Evolutionary conservation across 2,797 vertebrate species (phyloP).

Genomic region (Brotogeris chrysoptera): DNA sequence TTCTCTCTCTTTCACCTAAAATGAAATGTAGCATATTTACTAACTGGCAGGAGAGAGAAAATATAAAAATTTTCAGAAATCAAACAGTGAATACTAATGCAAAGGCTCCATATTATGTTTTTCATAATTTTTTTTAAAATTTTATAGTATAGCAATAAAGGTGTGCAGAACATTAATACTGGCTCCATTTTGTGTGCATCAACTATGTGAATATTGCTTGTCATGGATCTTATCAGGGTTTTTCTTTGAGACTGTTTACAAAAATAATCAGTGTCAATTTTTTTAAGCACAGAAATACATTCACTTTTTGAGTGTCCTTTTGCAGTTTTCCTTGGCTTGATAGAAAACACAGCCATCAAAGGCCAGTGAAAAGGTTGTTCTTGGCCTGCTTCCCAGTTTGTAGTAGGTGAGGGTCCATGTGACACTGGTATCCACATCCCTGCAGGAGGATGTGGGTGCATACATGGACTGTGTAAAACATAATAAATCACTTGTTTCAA

Average conservation of each 20-base stretch:
- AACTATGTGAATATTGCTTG: background rate
- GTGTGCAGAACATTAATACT: background rate
- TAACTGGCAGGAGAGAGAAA: background rate
- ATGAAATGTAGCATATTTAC: background rate
- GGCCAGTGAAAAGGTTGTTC: conserved; percentile 26
- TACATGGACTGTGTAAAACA: background rate
- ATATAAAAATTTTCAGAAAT: background rate
- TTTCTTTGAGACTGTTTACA: background rate
- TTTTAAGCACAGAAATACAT: background rate
- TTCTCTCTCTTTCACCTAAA: background rate
- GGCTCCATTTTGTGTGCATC: background rate
- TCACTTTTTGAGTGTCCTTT: background rate
- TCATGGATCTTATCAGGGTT: background rate
- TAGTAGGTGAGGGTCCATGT: conserved; percentile 20
- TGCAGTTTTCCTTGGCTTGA: conserved; percentile 21
- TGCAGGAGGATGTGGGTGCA: background rate
- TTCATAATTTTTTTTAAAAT: background rate
- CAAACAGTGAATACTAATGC: background rate
- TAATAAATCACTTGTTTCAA: conserved; percentile 47
- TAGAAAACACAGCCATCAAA: conserved; percentile 41
- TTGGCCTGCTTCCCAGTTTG: conserved; percentile 41
- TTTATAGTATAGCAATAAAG: background rate
- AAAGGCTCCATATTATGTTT: background rate
- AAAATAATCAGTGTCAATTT: background rate
- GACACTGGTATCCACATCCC: conserved; percentile 16